Percentiles rank a stretch among this genome's conserved stretches.
phyloP scores from a whole-genome alignment of 2,888 invertebrate species.

The Agonopterix alstromeriana region DNA sequence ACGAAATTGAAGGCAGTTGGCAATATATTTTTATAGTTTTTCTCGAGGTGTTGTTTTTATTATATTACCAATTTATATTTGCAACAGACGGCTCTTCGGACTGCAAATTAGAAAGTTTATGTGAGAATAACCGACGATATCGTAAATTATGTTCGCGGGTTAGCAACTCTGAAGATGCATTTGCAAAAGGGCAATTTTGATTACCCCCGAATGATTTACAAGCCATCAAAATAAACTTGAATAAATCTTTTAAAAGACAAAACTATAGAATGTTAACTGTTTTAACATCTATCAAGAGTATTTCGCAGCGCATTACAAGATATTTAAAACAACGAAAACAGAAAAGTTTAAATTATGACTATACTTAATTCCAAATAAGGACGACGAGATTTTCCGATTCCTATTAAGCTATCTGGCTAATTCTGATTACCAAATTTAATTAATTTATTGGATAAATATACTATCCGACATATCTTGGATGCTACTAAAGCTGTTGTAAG shows the following conservation, averaged over 20 bases:
- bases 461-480: too few relatives aligned
- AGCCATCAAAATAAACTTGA: conserved; percentile 45
- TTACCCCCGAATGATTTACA: conserved; percentile 64
- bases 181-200: conserved; percentile 60
- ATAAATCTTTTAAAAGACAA: conserved; percentile 33
- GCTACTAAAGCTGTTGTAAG: too few relatives aligned
- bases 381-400: too few relatives aligned
- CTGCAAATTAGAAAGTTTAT: conserved; percentile 73
- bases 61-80: conserved; percentile 47
- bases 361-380: too few relatives aligned
- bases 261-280: too few relatives aligned
- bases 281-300: too few relatives aligned
- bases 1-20: conserved; percentile 55
- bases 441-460: too few relatives aligned
- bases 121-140: conserved; percentile 52
- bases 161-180: conserved; percentile 41
- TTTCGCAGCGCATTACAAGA: too few relatives aligned
- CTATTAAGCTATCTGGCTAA: too few relatives aligned
- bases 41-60: conserved; percentile 64
- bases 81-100: conserved; percentile 41
- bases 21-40: conserved; percentile 66
- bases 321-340: too few relatives aligned
- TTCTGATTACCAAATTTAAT: too few relatives aligned
- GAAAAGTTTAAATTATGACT: too few relatives aligned
- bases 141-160: conserved; percentile 68